phyloP scores from a whole-genome alignment of 1,140 invertebrate genomes.

The Leptoteleia sp. region DNA sequence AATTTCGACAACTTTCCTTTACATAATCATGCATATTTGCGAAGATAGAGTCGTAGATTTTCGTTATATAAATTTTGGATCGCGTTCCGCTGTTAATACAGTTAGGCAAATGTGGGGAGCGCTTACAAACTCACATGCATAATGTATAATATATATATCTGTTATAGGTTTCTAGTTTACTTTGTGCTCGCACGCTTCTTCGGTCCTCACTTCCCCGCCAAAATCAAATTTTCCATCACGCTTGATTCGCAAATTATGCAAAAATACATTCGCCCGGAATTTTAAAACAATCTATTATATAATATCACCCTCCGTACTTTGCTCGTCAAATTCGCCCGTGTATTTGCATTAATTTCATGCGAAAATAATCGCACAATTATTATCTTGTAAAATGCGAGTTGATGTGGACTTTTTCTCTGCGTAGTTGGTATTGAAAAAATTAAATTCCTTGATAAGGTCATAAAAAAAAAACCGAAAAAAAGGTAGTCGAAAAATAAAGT shows the following conservation, averaged over 20 bases:
- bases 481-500: too few relatives aligned
- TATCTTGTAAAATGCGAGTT: too few relatives aligned
- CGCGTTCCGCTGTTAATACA: slow-evolving; percentile 42
- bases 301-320: too few relatives aligned
- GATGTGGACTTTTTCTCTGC: too few relatives aligned
- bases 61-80: slow-evolving; percentile 53
- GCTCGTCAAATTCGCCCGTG: too few relatives aligned
- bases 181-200: slow-evolving; percentile 44
- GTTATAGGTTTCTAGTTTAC: slow-evolving; percentile 50
- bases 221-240: slow-evolving; percentile 40
- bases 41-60: slow-evolving; percentile 34
- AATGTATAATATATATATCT: slow-evolving; percentile 30
- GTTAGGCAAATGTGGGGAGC: slow-evolving; percentile 47
- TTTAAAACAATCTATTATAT: slow-evolving; percentile 3
- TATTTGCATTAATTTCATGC: too few relatives aligned
- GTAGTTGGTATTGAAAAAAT: too few relatives aligned
- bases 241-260: slow-evolving; percentile 40
- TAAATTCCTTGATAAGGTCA: too few relatives aligned
- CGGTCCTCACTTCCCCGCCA: slow-evolving; percentile 17
- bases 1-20: slow-evolving; percentile 49
- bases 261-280: slow-evolving; percentile 33
- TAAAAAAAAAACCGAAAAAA: too few relatives aligned
- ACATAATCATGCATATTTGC: slow-evolving; percentile 44
- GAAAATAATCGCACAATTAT: too few relatives aligned
- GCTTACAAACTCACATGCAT: slow-evolving; percentile 47